A percentile compares a stretch with the other conserved stretches of the same genome.
Evolutionary conservation across 2,888 invertebrate genomes (phyloP).

Genomic region (Lithodes maja): DNA sequence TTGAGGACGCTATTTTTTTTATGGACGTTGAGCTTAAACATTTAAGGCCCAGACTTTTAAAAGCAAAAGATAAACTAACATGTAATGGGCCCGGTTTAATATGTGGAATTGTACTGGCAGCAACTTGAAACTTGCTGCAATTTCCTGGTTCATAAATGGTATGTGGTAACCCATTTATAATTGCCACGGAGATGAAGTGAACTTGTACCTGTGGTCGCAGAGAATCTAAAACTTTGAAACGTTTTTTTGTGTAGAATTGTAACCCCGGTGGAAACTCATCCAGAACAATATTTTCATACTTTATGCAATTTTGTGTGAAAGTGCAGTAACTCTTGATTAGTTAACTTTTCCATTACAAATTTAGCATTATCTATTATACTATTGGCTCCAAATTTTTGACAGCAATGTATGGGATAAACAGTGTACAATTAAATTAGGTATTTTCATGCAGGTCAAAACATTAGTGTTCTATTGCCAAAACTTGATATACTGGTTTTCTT

Average conservation of each 20-base stretch:
- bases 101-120: conserved; percentile 1
- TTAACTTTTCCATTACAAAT: no score
- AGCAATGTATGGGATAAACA: background rate
- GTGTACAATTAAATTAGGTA: background rate
- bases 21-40: conserved; percentile 1
- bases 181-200: background rate
- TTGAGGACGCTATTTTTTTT: conserved; percentile 41
- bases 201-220: conserved; percentile 11
- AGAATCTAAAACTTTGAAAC: background rate
- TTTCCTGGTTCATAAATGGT: background rate
- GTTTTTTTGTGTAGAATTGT: background rate
- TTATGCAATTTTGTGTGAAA: background rate
- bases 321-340: background rate
- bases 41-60: conserved; percentile 4
- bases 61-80: background rate
- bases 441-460: background rate
- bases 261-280: background rate
- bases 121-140: conserved; percentile 3
- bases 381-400: no score
- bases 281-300: background rate
- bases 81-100: background rate
- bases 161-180: background rate
- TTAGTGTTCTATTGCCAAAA: background rate
- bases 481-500: conserved; percentile 9
- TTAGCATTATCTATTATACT: no score